Evolutionary conservation across 2,888 invertebrate species (phyloP).

Genomic region (Diarsia mendica): DNA sequence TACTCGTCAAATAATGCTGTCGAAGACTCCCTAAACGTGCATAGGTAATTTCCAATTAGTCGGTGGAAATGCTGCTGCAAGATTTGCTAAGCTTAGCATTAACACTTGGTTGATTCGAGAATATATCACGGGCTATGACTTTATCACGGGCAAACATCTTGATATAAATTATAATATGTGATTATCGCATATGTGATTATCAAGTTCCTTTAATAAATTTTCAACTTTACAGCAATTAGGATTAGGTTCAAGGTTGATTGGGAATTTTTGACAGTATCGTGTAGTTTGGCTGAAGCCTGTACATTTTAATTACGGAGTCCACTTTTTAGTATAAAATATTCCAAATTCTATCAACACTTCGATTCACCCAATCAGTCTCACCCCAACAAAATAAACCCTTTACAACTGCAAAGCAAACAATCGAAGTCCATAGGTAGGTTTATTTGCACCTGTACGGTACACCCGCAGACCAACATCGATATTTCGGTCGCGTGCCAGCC

Average conservation of each 20-base stretch:
- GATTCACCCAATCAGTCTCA: conserved; percentile 15
- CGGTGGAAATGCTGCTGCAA: background rate
- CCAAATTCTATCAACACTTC: background rate
- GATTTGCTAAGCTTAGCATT: background rate
- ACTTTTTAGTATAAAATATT: background rate
- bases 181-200: too few species aligned
- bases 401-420: conserved; percentile 46
- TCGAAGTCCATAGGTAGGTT: conserved; percentile 27
- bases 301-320: background rate
- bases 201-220: too few species aligned
- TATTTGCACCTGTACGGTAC: conserved; percentile 62
- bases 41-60: background rate
- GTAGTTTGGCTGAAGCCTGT: background rate
- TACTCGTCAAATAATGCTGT: background rate
- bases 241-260: too few species aligned
- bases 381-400: conserved; percentile 23
- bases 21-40: background rate
- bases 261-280: too few species aligned
- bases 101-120: background rate
- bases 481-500: conserved; percentile 76
- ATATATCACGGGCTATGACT: background rate
- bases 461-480: conserved; percentile 65
- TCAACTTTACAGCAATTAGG: too few species aligned
- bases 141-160: background rate
- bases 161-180: too few species aligned